These are phyloP conservation scores for Psammodynastes pulverulentus DNA, from an alignment of 2,113 vertebrate species.

Conservation along the genomic window DNA sequence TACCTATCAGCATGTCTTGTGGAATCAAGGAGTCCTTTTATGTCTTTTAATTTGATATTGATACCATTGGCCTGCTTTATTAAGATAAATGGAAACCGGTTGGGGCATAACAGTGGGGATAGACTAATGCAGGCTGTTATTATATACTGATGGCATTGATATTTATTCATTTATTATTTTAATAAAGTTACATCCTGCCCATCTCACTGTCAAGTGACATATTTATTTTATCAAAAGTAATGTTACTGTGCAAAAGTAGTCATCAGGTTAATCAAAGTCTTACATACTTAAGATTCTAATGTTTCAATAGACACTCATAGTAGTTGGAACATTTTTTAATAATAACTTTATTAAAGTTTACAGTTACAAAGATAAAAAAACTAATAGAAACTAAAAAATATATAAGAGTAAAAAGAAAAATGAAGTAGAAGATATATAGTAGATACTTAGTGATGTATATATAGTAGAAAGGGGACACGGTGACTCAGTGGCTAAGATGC, in stretches of 20 bases:
- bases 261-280: not conserved
- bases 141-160: not conserved
- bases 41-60: not conserved
- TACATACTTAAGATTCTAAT: not conserved
- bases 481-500: no score
- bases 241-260: not conserved
- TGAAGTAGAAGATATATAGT: no score
- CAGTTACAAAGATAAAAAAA: no score
- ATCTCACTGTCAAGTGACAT: not conserved
- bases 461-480: no score
- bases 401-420: no score
- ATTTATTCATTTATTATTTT: not conserved
- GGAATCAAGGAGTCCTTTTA: not conserved
- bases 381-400: no score
- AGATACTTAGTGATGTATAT: no score
- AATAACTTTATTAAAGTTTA: no score
- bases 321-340: not conserved
- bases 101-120: not conserved
- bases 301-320: not conserved
- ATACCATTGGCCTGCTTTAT: not conserved
- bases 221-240: not conserved
- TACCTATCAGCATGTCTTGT: not conserved
- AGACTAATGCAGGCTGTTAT: not conserved
- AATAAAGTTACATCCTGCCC: not conserved
- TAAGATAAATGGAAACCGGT: not conserved